Percentiles rank a stretch among this genome's conserved stretches.
Evolutionary conservation across 2,797 vertebrate species (phyloP).

Genomic region (Strix occidentalis): DNA sequence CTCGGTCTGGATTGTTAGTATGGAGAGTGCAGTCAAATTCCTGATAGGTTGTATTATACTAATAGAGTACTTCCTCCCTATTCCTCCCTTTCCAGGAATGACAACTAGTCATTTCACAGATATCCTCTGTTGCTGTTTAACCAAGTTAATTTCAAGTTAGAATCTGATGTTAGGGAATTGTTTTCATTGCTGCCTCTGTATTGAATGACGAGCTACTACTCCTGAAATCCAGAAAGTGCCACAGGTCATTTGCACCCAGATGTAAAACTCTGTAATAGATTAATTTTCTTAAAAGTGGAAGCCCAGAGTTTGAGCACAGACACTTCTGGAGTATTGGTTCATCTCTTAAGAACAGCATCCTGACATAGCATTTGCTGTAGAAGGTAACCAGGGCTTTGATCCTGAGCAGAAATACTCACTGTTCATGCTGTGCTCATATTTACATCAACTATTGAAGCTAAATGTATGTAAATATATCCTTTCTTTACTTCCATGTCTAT

Average conservation of each 20-base stretch:
- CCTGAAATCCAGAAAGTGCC: neutral
- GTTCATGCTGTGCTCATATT: neutral
- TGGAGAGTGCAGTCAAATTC: neutral
- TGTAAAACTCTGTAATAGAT: neutral
- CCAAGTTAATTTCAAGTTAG: neutral
- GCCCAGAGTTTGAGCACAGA: neutral
- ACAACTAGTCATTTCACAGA: neutral
- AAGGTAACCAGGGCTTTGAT: neutral
- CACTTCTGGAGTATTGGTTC: neutral
- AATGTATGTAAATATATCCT: neutral
- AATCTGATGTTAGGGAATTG: neutral
- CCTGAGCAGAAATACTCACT: neutral
- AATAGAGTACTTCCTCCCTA: neutral
- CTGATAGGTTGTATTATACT: neutral
- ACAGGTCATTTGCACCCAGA: neutral
- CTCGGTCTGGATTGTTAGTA: neutral
- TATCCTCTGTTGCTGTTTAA: neutral
- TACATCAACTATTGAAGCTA: neutral
- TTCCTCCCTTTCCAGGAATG: neutral
- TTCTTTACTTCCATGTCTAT: neutral
- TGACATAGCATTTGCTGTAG: neutral
- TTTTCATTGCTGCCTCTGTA: neutral
- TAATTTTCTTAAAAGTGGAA: neutral
- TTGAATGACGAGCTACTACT: neutral
- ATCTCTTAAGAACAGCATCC: neutral